Conservation (phyloP, 1,140 invertebrate species). For the Paraescarpia echinospica region DNA sequence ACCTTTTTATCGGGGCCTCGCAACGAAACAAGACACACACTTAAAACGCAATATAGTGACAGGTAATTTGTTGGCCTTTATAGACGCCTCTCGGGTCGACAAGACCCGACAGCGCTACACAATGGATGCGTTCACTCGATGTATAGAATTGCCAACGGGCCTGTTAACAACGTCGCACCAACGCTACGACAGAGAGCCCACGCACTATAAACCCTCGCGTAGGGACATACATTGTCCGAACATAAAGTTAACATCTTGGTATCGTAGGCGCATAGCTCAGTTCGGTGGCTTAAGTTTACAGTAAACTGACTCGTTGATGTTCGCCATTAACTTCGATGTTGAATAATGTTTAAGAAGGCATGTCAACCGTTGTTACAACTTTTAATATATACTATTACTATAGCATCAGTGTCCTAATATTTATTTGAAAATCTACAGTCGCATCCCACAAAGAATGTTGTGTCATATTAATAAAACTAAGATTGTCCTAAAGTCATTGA, state of each 20-base stretch:
- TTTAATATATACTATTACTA: too few species aligned
- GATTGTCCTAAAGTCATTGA: too few species aligned
- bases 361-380: too few species aligned
- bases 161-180: not conserved
- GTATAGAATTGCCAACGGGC: not conserved
- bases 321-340: too few species aligned
- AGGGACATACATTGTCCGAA: not conserved
- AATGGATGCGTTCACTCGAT: not conserved
- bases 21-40: not conserved
- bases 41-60: not conserved
- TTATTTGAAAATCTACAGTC: too few species aligned
- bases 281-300: not conserved
- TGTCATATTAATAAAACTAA: too few species aligned
- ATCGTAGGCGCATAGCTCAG: not conserved
- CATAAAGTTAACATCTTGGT: not conserved
- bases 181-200: too few species aligned
- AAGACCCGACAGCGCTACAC: not conserved
- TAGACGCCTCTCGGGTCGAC: not conserved
- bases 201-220: not conserved
- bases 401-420: too few species aligned
- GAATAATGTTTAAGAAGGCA: too few species aligned
- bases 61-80: constrained; percentile 1
- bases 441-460: too few species aligned
- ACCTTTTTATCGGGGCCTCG: not conserved
- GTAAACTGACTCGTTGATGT: not conserved